Evolutionary conservation across 2,888 invertebrate genomes (phyloP).

Genomic region (Drosophila gaucha): DNA sequence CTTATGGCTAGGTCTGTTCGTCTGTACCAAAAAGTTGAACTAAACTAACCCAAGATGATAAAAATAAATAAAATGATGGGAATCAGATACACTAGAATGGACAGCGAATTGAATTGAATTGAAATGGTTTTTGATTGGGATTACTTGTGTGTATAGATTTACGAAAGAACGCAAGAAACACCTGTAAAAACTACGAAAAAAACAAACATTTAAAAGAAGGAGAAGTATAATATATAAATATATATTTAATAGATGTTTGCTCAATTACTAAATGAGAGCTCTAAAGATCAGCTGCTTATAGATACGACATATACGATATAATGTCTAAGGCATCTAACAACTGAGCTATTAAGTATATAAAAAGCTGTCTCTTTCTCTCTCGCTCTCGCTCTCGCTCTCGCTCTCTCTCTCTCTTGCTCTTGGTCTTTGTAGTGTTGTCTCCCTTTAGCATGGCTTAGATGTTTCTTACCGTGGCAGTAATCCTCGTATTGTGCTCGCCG

Average conservation of each 20-base stretch:
- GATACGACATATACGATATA: not conserved
- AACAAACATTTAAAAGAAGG: constrained; percentile 49
- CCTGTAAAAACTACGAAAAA: constrained; percentile 82
- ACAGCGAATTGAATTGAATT: constrained; percentile 49
- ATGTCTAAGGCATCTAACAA: constrained; percentile 18
- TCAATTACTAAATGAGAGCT: constrained; percentile 29
- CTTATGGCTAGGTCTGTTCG: not conserved
- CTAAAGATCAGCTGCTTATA: constrained; percentile 16
- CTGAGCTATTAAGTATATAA: no score
- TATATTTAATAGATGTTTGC: constrained; percentile 15
- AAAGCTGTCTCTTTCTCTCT: constrained; percentile 8
- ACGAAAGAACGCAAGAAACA: constrained; percentile 62
- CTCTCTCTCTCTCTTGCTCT: constrained; percentile 3
- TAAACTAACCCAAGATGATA: constrained; percentile 38
- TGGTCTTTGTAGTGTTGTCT: not conserved
- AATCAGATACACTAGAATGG: constrained; percentile 21
- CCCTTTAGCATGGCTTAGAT: not conserved
- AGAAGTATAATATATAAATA: constrained; percentile 19
- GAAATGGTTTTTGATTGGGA: constrained; percentile 25
- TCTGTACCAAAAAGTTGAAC: constrained; percentile 7
- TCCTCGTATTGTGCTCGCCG: constrained; percentile 89
- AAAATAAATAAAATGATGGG: constrained; percentile 9
- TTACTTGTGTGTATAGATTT: constrained; percentile 30
- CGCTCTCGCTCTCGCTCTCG: not conserved
- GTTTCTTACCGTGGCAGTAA: constrained; percentile 87